phyloP scores from a whole-genome alignment of 2,113 vertebrate species.

The Xiphophorus maculatus region DNA sequence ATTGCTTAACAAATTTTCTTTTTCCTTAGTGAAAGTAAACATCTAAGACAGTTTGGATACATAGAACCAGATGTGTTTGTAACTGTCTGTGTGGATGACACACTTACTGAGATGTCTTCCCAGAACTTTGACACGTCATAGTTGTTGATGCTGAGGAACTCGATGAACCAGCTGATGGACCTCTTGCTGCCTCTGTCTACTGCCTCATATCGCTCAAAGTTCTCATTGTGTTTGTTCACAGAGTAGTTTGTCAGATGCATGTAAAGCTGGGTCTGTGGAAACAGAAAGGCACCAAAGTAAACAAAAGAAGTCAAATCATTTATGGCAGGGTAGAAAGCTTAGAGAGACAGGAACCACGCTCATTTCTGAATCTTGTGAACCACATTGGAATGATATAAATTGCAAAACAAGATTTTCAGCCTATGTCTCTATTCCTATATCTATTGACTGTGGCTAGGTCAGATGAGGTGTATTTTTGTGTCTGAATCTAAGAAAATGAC shows the following conservation, averaged over 20 bases:
- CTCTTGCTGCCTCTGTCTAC: conserved; percentile 97
- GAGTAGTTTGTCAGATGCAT: conserved; percentile 99
- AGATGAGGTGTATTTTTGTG: neutral
- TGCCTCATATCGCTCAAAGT: conserved; percentile 93
- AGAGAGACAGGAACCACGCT: neutral
- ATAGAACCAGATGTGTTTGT: conserved; percentile 18
- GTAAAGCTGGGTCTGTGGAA: conserved; percentile 90
- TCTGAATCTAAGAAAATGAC: no score
- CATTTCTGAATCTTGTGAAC: neutral
- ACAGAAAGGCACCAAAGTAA: neutral
- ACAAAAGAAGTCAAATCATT: neutral
- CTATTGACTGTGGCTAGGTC: neutral
- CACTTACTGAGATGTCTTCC: conserved; percentile 96
- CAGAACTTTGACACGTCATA: conserved; percentile 97
- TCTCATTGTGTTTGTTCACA: conserved; percentile 98
- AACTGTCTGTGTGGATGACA: conserved; percentile 15
- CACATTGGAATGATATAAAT: neutral
- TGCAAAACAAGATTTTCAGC: neutral
- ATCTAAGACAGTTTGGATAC: neutral
- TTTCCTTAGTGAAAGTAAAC: conserved; percentile 19
- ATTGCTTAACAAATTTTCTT: conserved; percentile 10
- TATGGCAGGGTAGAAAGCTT: neutral
- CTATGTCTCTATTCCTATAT: neutral
- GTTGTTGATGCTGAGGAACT: conserved; percentile 93
- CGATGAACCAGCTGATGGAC: conserved; percentile 97